Evolutionary conservation across 2,797 vertebrate genomes (phyloP).

Genomic region (Gambusia yucatana): DNA sequence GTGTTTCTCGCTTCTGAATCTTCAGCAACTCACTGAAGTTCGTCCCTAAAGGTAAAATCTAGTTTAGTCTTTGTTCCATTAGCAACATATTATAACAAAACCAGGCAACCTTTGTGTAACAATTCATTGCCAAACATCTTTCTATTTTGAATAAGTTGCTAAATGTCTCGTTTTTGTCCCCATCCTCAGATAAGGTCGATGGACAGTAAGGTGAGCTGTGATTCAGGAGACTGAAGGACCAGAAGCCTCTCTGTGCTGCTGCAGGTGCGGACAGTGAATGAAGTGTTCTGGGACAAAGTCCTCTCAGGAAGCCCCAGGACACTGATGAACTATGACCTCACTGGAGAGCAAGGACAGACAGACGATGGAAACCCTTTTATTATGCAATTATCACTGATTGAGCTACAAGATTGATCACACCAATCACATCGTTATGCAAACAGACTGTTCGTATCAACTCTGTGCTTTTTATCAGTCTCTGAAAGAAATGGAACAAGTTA

Average conservation of each 20-base stretch:
- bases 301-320: constrained; percentile 58
- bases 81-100: neutral
- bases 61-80: neutral
- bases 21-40: constrained; percentile 97
- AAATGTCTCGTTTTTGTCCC: neutral
- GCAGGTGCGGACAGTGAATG: constrained; percentile 66
- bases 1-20: constrained; percentile 95
- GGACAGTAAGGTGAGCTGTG: constrained; percentile 71
- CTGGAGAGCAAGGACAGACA: constrained; percentile 28
- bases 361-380: neutral
- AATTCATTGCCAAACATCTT: neutral
- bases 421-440: constrained; percentile 5
- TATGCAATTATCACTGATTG: constrained; percentile 38
- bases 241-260: constrained; percentile 38
- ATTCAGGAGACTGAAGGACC: constrained; percentile 2
- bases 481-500: neutral
- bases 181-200: constrained; percentile 71
- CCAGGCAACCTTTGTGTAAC: neutral
- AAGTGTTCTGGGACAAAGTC: constrained; percentile 71
- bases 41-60: constrained; percentile 86
- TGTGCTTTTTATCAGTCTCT: neutral
- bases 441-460: neutral
- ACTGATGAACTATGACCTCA: constrained; percentile 63
- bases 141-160: neutral
- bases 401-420: constrained; percentile 3